Evolutionary conservation across 37 sponge, comb jelly and placozoan species (phyloP).

Genomic region (Cliona cf. orientalis): DNA sequence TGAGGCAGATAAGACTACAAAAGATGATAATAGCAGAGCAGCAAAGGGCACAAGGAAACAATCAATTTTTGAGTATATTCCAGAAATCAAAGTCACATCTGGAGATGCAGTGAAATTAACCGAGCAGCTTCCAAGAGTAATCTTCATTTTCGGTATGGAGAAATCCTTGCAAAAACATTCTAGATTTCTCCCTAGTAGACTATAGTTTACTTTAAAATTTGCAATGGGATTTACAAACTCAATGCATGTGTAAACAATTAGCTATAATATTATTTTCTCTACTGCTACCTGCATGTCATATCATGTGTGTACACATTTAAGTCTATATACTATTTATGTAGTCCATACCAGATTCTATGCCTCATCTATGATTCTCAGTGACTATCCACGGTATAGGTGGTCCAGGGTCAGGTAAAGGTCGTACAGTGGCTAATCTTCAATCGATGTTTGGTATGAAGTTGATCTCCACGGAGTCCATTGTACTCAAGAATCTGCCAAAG

Average conservation of each 20-base stretch:
- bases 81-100: conserved; percentile 21
- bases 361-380: too few relatives aligned
- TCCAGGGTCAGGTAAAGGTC: conserved; percentile 80
- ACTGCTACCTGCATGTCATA: too few relatives aligned
- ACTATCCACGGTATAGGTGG: conserved; percentile 79
- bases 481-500: conserved; percentile 70
- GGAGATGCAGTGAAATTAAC: conserved; percentile 33
- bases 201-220: too few relatives aligned
- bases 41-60: conserved; percentile 12
- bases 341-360: too few relatives aligned
- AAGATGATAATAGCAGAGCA: too few relatives aligned
- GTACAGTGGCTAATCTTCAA: conserved; percentile 57
- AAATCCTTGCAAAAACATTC: neutral
- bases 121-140: conserved; percentile 16
- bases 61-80: conserved; percentile 16
- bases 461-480: conserved; percentile 53
- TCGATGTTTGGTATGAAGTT: conserved; percentile 79
- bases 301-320: too few relatives aligned
- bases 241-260: too few relatives aligned
- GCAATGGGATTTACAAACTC: too few relatives aligned
- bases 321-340: too few relatives aligned
- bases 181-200: too few relatives aligned
- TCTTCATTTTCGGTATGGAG: conserved; percentile 61
- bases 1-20: too few relatives aligned
- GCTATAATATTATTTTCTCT: too few relatives aligned